Conservation (phyloP, 1,140 invertebrate species). For the Philopotamus ludificatus region DNA sequence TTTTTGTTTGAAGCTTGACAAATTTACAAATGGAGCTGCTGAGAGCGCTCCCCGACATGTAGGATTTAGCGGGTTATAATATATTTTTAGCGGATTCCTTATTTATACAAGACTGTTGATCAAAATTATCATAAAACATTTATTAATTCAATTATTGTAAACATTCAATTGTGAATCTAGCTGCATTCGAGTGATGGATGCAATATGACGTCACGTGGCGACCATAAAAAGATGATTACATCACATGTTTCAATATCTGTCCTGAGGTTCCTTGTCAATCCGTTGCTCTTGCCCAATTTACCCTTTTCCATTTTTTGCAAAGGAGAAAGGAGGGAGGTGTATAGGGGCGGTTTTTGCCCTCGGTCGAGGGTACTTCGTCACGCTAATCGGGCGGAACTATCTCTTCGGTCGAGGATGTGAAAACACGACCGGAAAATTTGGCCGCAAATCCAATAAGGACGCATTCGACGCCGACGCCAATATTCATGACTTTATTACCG, state of each 20-base stretch:
- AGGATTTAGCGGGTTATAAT: too few relatives aligned
- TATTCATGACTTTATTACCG: constrained; percentile 16
- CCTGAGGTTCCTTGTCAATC: constrained; percentile 32
- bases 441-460: constrained; percentile 23
- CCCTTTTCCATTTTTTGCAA: constrained; percentile 33
- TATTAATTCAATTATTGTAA: too few relatives aligned
- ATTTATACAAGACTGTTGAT: too few relatives aligned
- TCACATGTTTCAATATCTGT: constrained; percentile 34
- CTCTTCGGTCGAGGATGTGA: constrained; percentile 24
- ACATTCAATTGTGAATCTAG: too few relatives aligned
- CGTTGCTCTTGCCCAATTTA: constrained; percentile 34
- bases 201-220: too few relatives aligned
- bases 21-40: too few relatives aligned
- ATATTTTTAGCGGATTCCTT: too few relatives aligned
- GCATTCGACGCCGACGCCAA: constrained; percentile 7
- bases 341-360: constrained; percentile 16
- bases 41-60: too few relatives aligned
- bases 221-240: constrained; percentile 37
- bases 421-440: constrained; percentile 29
- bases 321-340: too few relatives aligned
- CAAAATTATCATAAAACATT: too few relatives aligned
- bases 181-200: too few relatives aligned
- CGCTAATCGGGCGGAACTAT: constrained; percentile 29
- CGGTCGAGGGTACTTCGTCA: constrained; percentile 22
- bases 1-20: too few relatives aligned